Base-by-base conservation (phyloP, 1,140 invertebrate genomes). In the Argopecten irradians region DNA sequence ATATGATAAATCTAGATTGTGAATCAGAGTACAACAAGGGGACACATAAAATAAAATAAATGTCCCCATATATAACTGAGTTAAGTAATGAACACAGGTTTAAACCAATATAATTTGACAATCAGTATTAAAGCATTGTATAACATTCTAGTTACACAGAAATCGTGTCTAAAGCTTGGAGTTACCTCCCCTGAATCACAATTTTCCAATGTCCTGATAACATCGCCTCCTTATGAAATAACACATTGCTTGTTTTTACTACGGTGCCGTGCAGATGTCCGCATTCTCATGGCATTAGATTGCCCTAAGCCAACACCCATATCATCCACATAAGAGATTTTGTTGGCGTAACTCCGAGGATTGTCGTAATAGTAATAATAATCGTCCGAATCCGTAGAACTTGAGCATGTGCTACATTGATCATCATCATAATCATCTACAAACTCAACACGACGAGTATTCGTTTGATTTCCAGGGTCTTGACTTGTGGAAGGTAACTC, bases 291-390 rank as follows among this genome's bases (percentile, higher is more conserved):
- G n/a, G 92, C 89, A 89, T 89, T 84, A 85, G 87, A 39, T 82
- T 82, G 89, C 35, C 89, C 90, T 0, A 92, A 88, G 9, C 92
- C 91, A 33, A 93, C 92, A n/a, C 93, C 93, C 92, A 93, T 93
- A 89, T 93, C 93, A 88, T 94, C 94, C n/a, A 94, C 94, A 84
- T 94, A 94, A 5, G 94, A 93, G 41, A 94, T 94, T 88, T 93
- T 91, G 83, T 32, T 90, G 71, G 87, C 88, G 39, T 39, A 86
- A 88, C 35, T 85, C 83, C 3, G 92, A 87, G 89, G 90, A 84
- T 93, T 91, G 82, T 92, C 91, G 87, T 92, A 93, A 87, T 93
- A 92, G 83, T 93, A 93, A 91, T 92, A 92, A 90, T 91, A 94
- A 83, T 94, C 93, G 46, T 94, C 93, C 1, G 93, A 94, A 71